phyloP scores from a whole-genome alignment of 2,113 vertebrate species.

The Cheilinus undulatus region DNA sequence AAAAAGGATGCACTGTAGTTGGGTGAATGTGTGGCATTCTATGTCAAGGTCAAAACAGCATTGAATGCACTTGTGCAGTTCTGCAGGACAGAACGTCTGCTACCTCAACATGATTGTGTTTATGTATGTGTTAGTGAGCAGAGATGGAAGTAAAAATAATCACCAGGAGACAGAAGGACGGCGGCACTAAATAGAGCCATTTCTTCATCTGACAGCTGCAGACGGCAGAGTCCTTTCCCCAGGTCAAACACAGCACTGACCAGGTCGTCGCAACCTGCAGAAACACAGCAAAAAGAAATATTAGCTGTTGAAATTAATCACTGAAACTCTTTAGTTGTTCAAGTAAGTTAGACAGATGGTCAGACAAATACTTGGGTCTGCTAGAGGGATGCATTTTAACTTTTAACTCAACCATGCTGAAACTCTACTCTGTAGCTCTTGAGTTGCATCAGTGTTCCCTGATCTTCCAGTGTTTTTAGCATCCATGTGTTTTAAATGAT shows the following conservation, averaged over 20 bases:
- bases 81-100: neutral
- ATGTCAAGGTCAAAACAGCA: neutral
- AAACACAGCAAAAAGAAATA: conserved; percentile 15
- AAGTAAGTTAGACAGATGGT: no score
- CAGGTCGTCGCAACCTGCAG: conserved; percentile 91
- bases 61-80: neutral
- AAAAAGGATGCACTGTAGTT: no score
- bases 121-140: neutral
- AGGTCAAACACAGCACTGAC: conserved; percentile 88
- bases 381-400: no score
- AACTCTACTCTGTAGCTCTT: neutral
- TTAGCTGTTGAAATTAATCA: neutral
- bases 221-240: conserved; percentile 87
- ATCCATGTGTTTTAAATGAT: no score
- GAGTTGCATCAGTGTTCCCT: no score
- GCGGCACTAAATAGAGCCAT: conserved; percentile 90
- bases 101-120: neutral
- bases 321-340: neutral
- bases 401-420: neutral
- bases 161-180: conserved; percentile 90
- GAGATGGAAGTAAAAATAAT: conserved; percentile 21
- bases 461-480: no score
- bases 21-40: neutral
- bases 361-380: no score
- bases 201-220: conserved; percentile 91